Base-by-base conservation (phyloP, 2,113 vertebrate genomes). In the Vireo altiloquus region DNA sequence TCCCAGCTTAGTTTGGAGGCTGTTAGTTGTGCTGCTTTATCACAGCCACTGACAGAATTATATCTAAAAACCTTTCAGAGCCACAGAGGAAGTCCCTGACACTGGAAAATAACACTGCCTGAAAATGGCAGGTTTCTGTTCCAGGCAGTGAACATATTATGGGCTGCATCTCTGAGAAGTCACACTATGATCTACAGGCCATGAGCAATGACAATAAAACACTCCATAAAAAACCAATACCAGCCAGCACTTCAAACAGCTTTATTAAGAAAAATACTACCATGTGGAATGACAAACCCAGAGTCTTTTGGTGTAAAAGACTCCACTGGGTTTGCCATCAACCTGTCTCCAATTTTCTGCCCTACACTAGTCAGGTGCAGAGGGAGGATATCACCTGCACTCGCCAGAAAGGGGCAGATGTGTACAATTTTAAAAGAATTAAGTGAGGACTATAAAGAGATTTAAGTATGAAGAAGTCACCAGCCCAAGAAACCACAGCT, bases 231-330 rank as follows among this genome's bases (percentile, higher is more conserved):
- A 95, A 56, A 47, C 0, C 63, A 86, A 37, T 74, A 79, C 49
- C 83, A 95, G 80, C 53, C 71, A 96, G 71, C 76, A 90, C 89
- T 95, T 95, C 91, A 65, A 92, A 89, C 31, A 86, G 80, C 76
- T 95, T 95, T 94, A 95, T 96, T 91, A 95, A 79, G 61, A 79
- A 75, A 85, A 88, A 82, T 47, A 82, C 89, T 81, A 53, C 80
- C 63, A 47, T 0, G 9, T 59, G 66, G 74, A 54, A 92, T 56
- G 66, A 85, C 44, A 88, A 92, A 59, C 68, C 33, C 79, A 68
- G 92, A 87, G 75, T 56, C 79, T 79, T 90, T 44, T 66, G 21
- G 35, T 47, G 49, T 25, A 56, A 81, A 93, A 92, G 79, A 69
- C 89, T 95, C 65, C 25, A 11, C 56, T 65, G 64, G 68, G 30